A percentile compares a stretch with the other conserved stretches of the same genome.
phyloP scores from a whole-genome alignment of 2,113 vertebrate genomes.

The Phrynocephalus versicolor region DNA sequence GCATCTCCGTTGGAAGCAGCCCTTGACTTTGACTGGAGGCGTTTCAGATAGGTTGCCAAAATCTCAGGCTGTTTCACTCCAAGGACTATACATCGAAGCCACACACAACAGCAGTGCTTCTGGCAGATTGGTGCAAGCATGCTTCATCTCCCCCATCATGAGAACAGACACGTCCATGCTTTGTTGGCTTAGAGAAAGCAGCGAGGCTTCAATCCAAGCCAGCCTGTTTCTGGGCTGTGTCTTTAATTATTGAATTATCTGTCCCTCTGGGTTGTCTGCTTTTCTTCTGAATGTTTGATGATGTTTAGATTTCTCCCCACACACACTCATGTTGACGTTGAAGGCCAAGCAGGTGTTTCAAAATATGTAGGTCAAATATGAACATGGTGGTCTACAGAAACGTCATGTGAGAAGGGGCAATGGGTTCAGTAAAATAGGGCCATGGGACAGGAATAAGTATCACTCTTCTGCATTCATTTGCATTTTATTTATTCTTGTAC shows the following conservation, averaged over 20 bases:
- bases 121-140: not conserved
- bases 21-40: not conserved
- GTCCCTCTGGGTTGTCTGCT: not conserved
- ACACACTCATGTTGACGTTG: not conserved
- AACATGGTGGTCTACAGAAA: not conserved
- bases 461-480: not conserved
- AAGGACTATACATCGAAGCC: not conserved
- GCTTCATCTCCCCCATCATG: slow-evolving; percentile 6
- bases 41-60: slow-evolving; percentile 17
- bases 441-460: not conserved
- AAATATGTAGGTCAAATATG: too few relatives aligned
- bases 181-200: not conserved
- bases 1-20: not conserved
- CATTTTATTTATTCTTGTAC: too few relatives aligned
- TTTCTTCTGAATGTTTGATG: not conserved
- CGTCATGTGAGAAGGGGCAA: not conserved
- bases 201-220: not conserved
- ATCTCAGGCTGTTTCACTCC: slow-evolving; percentile 14
- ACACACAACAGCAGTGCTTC: not conserved
- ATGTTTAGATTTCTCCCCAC: not conserved
- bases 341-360: not conserved
- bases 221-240: not conserved
- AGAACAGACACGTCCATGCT: not conserved
- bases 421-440: too few relatives aligned
- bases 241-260: not conserved